phyloP scores from a whole-genome alignment of 2,113 vertebrate genomes.

The Odocoileus virginianus region DNA sequence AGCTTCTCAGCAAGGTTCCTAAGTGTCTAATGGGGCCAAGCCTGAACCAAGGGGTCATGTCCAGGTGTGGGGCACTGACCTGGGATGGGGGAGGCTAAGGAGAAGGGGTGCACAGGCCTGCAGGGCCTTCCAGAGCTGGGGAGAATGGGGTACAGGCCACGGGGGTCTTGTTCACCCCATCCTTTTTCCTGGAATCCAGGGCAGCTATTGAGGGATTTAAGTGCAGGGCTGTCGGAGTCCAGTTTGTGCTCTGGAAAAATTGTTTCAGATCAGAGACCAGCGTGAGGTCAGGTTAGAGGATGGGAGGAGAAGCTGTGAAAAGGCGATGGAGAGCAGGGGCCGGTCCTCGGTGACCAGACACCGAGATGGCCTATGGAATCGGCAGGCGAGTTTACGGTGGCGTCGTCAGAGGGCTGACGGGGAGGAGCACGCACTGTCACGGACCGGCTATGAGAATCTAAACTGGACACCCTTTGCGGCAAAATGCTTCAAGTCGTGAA shows the following conservation, averaged over 20 bases:
- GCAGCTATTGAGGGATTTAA: not conserved
- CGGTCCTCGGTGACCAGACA: fast-evolving
- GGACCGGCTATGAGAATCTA: too few relatives aligned
- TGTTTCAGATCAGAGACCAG: not conserved
- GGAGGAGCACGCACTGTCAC: not conserved
- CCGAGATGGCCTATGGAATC: not conserved
- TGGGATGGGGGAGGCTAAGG: fast-evolving
- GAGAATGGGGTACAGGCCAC: fast-evolving
- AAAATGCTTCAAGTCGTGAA: not conserved
- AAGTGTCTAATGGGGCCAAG: not conserved
- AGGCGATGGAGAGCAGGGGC: fast-evolving
- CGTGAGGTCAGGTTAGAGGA: not conserved
- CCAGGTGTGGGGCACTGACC: fast-evolving
- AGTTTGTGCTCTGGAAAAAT: not conserved
- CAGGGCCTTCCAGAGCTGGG: not conserved
- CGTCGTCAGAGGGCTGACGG: fast-evolving
- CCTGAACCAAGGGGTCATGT: not conserved
- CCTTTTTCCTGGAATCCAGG: not conserved
- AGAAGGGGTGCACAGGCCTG: not conserved
- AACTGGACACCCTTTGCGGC: not conserved
- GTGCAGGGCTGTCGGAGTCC: not conserved
- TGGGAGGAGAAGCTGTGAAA: not conserved
- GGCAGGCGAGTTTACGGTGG: not conserved
- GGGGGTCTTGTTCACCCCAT: fast-evolving
- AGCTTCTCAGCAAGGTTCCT: not conserved